Conservation (phyloP, 2,888 invertebrate species). For the Eurytoma adleriae region DNA sequence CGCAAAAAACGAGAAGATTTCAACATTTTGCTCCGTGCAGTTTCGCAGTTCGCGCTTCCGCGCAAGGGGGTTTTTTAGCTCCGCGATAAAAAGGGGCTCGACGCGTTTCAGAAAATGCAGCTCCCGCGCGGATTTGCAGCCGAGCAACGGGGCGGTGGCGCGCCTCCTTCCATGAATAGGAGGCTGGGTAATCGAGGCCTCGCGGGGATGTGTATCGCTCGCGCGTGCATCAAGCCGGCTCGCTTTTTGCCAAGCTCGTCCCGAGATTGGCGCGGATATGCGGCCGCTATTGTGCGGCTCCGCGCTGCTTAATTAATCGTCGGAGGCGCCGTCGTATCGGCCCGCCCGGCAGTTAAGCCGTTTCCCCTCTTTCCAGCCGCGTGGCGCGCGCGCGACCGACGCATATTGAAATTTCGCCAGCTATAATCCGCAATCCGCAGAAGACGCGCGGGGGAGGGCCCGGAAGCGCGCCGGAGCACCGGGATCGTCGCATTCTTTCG, state of each 20-base stretch:
- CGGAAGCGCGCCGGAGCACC: background rate
- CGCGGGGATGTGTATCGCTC: background rate
- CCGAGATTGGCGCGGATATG: conserved; percentile 10
- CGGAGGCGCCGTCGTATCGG: conserved; percentile 12
- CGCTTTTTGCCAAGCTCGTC: conserved; percentile 17
- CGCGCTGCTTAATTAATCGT: conserved; percentile 40
- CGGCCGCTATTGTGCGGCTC: background rate
- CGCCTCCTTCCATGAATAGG: conserved; percentile 23
- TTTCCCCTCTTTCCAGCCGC: background rate
- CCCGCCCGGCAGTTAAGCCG: background rate
- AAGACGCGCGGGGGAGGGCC: background rate
- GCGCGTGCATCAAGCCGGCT: background rate
- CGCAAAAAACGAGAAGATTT: background rate
- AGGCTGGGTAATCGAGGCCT: conserved; percentile 33
- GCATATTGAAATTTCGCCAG: background rate
- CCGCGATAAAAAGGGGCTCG: conserved; percentile 7
- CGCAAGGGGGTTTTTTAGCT: conserved; percentile 22
- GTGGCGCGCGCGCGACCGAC: background rate
- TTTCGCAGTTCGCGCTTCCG: conserved; percentile 4
- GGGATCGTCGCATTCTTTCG: conserved; percentile 34
- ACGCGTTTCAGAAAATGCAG: conserved; percentile 26
- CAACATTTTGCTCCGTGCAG: background rate
- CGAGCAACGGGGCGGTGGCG: background rate
- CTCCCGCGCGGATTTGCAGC: conserved; percentile 9
- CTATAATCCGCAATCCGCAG: background rate